Evolutionary conservation across 2,888 invertebrate genomes (phyloP), one percentile per base, ranked within the genome.

Genomic region (Acrocera orbiculus): DNA sequence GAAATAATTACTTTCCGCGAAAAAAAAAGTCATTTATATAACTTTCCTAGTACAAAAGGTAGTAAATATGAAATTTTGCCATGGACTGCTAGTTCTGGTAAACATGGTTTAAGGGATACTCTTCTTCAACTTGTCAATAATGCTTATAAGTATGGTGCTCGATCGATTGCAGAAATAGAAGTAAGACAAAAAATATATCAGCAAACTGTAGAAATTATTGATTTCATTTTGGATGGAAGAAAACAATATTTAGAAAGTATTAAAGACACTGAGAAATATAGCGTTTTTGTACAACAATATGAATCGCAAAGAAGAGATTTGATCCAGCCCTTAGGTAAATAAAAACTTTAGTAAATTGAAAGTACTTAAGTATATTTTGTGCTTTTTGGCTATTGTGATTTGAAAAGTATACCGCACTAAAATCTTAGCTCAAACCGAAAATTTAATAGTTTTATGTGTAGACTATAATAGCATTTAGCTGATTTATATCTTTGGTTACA

Each of bases 161-260:
- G 65, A 51, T 51, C 59, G 44, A 49, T 59, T 42, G 44, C 58
- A 41, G 41, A 48, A 48, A 44, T 61, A 44, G 51, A 67, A 30
- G 37, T 56, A 2, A 53, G 47, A 29, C 54, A 67, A 23, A 62
- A 65, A 34, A 52, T 82, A 19, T 73, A 72, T 47, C 74, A 76
- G 40, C 80, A 82, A 50, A 59, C 80, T 33, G 64, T 77, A 5
- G 68, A 72, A 35, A 53, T 82, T 3, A 67, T 76, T 17, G 82
- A 83, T 52, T 58, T 79, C 16, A 66, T 82, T 37, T 59, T 85
- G 38, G 77, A 80, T 49, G 80, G 79, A 1, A 67, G 71, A 43
- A 73, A 71, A 45, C 66, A 64, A 32, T 79, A 82, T 49, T 54
- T 82, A 34, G 72, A 76, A 35, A 76, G 74, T 47, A 62, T 76